Conservation (phyloP, 2,888 invertebrate species). For the Papilio elwesi region DNA sequence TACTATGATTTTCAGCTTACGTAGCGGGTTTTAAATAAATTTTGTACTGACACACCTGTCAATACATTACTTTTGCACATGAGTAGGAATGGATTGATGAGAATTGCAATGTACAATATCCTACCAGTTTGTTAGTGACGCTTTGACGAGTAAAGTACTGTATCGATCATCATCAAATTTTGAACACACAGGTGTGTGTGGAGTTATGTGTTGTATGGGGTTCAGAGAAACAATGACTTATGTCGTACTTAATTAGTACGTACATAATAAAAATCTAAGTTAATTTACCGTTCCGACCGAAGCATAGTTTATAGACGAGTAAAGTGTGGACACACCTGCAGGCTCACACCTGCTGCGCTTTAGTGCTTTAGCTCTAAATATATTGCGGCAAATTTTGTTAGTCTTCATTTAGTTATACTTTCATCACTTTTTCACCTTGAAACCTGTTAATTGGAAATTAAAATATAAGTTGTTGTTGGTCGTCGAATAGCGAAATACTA, state of each 20-base stretch:
- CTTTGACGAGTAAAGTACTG: too few relatives aligned
- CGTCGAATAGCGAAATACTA: too few relatives aligned
- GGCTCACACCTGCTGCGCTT: conserved; percentile 15
- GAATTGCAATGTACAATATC: too few relatives aligned
- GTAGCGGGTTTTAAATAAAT: not conserved
- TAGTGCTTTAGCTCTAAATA: conserved; percentile 6
- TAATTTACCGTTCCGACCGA: not conserved
- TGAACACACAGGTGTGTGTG: too few relatives aligned
- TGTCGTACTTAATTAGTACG: not conserved
- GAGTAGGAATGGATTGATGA: too few relatives aligned
- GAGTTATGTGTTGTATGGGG: too few relatives aligned
- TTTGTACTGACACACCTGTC: not conserved
- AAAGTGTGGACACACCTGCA: not conserved
- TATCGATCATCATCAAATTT: too few relatives aligned
- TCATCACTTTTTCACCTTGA: too few relatives aligned
- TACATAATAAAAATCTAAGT: not conserved
- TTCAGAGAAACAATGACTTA: not conserved
- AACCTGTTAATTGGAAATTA: too few relatives aligned
- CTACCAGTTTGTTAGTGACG: too few relatives aligned
- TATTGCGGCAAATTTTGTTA: not conserved
- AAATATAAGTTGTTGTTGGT: too few relatives aligned
- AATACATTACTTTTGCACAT: too few relatives aligned
- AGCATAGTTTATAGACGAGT: not conserved
- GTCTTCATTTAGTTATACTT: not conserved
- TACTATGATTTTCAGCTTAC: not conserved